A percentile compares a stretch with the other conserved stretches of the same genome.
phyloP scores from a whole-genome alignment of 2,797 vertebrate species.

The Prionace glauca region DNA sequence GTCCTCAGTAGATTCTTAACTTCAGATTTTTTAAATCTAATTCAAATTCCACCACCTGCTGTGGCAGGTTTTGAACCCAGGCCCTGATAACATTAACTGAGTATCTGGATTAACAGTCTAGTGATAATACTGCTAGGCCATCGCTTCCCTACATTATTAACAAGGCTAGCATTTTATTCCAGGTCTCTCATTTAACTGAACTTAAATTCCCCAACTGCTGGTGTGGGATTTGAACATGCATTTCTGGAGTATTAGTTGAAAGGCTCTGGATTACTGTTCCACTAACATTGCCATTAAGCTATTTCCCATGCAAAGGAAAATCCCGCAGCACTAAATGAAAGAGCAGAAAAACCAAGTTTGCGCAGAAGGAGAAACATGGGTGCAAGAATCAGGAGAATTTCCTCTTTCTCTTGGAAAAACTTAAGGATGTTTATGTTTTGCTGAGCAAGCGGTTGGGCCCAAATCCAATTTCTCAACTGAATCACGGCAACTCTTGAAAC shows the following conservation, averaged over 20 bases:
- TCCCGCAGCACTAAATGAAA: not conserved
- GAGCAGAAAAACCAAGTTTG: not conserved
- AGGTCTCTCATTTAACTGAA: not conserved
- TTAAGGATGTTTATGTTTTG: not conserved
- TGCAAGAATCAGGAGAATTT: not conserved
- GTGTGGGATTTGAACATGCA: not conserved
- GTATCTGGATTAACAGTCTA: too few species aligned
- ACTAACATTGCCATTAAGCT: not conserved
- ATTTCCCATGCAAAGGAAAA: not conserved
- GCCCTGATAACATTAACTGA: too few species aligned
- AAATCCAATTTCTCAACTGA: not conserved
- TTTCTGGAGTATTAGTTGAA: not conserved
- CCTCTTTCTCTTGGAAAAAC: not conserved
- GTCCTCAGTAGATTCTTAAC: too few species aligned
- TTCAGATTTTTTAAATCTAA: too few species aligned
- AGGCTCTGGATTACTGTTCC: not conserved
- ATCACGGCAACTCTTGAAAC: not conserved
- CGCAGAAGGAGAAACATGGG: not conserved
- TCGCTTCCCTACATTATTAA: too few species aligned
- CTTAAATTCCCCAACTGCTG: not conserved
- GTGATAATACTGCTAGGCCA: too few species aligned
- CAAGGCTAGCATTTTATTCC: not conserved
- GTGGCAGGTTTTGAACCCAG: too few species aligned
- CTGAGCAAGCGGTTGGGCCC: not conserved
- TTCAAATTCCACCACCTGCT: too few species aligned